Conservation (phyloP, 2,113 vertebrate genomes). For the Anser cygnoides region DNA sequence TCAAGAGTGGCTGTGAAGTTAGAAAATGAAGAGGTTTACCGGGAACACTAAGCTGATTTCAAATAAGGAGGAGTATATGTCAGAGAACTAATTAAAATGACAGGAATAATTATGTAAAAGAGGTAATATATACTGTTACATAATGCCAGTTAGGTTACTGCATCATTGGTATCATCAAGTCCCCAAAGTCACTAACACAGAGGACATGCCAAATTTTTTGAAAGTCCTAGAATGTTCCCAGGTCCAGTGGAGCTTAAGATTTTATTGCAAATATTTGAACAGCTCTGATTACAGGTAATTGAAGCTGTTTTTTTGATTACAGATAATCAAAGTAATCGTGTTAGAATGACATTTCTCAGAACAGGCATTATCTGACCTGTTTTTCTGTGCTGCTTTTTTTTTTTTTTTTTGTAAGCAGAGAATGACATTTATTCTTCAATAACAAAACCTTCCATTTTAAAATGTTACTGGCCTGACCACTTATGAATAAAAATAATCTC, state of each 20-base stretch:
- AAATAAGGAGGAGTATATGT: not conserved
- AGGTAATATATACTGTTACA: not conserved
- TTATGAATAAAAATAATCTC: constrained; percentile 18
- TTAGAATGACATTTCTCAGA: constrained; percentile 11
- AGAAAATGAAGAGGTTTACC: not conserved
- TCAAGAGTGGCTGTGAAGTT: not conserved
- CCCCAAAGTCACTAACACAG: not conserved
- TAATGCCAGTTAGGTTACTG: not conserved
- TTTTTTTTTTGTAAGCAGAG: not conserved
- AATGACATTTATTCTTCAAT: not conserved
- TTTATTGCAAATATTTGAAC: constrained; percentile 20
- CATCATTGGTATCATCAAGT: not conserved
- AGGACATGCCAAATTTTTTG: not conserved
- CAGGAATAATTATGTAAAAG: not conserved
- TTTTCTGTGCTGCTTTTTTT: not conserved
- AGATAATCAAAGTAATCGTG: not conserved
- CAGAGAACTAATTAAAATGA: not conserved
- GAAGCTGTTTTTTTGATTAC: not conserved
- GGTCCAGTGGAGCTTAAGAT: not conserved
- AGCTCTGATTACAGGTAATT: constrained; percentile 52
- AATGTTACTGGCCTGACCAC: not conserved
- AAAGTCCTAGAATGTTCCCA: not conserved
- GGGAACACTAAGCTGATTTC: not conserved
- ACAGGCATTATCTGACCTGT: not conserved
- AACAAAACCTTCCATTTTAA: not conserved